Evolutionary conservation across 2,888 invertebrate genomes (phyloP), one percentile per base, ranked within the genome.

Genomic region (Andricus curvator): DNA sequence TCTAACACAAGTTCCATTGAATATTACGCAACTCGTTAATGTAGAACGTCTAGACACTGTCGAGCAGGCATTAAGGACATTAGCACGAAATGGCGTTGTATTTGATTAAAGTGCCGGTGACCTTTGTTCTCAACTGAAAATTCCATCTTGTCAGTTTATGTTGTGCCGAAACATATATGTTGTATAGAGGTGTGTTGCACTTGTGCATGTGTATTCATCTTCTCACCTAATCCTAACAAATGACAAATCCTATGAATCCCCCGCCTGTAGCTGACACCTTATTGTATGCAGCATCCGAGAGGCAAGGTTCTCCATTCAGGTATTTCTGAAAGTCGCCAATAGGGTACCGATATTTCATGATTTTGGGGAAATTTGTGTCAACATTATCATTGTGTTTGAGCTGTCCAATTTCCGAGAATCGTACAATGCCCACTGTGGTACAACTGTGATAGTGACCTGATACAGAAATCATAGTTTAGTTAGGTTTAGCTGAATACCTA

Each of bases 121-220:
- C 25, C 62, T 62, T 25, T 62, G 13, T 62, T 25, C 62, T 15
- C 4, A 62, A 15, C 62, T 13, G n/a, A 62, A 62, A 62, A 22
- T 62, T 62, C 25, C 25, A 62, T 62, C 25, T 25, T 25, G 25
- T 62, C 25, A 62, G 1, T 62, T 62, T 25, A 62, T 62, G 22
- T 62, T 62, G n/a, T 62, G 25, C 13, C 25, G 25, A 62, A 25
- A 60, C 4, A 22, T 37, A 22, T 22, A 22, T 60, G 4, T 6
- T 0, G n/a, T 9, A n/a, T 11, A 62, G 25, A 25, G 62, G 15
- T 62, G n/a, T n/a, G 62, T 11, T 13, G 15, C 62, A 62, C 62
- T 62, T 62, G 62, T 15, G 62, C 62, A 62, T 22, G 22, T 62
- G 62, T n/a, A 62, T 62, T 62, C 62, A 62, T 62, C 25, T 62